Evolutionary conservation across 2,888 invertebrate genomes (phyloP).

Genomic region (Thymelicus acteon): DNA sequence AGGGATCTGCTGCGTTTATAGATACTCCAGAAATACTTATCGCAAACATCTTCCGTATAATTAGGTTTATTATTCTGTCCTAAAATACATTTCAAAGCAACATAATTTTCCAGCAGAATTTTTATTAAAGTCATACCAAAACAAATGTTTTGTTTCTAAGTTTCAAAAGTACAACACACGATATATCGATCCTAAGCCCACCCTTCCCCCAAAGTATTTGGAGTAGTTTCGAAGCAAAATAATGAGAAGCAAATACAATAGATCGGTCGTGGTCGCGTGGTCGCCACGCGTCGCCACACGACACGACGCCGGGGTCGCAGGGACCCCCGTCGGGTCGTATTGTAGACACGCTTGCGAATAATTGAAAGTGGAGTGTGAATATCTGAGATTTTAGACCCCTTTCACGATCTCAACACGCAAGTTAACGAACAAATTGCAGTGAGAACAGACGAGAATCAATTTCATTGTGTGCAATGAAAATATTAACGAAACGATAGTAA

Average conservation of each 20-base stretch:
- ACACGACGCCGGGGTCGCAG: conserved; percentile 54
- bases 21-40: no score
- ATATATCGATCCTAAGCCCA: background rate
- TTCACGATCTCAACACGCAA: background rate
- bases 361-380: conserved; percentile 54
- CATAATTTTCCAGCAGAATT: no score
- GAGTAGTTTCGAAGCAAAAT: conserved; percentile 50
- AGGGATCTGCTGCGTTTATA: no score
- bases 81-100: no score
- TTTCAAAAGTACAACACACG: no score
- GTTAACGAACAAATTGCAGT: background rate
- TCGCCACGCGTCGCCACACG: conserved; percentile 64
- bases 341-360: conserved; percentile 52
- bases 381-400: conserved; percentile 9
- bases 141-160: no score
- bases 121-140: no score
- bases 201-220: conserved; percentile 9
- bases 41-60: no score
- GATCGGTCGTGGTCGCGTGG: conserved; percentile 61
- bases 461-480: background rate
- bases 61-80: no score
- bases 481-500: no score
- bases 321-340: conserved; percentile 59
- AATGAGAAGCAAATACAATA: conserved; percentile 65
- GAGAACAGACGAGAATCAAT: background rate